Percentiles rank a stretch among this genome's conserved stretches.
Conservation (phyloP, 2,888 invertebrate species). For the Brenthis hecate region DNA sequence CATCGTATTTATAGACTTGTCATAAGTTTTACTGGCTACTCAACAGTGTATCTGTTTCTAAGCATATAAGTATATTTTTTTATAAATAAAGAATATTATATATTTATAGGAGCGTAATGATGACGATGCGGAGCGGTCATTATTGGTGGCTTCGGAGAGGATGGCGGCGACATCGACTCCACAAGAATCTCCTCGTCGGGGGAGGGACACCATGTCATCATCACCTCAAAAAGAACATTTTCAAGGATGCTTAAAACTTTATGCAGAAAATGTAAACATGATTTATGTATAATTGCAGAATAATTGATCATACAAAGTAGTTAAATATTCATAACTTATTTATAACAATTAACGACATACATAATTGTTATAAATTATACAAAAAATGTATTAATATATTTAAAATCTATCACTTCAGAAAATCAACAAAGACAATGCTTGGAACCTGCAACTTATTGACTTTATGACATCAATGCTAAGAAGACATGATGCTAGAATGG, state of each 20-base stretch:
- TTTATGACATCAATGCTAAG: conserved; percentile 90
- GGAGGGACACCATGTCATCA: conserved; percentile 64
- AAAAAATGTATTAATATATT: background rate
- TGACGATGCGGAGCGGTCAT: conserved; percentile 84
- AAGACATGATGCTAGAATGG: conserved; percentile 86
- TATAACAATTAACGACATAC: background rate
- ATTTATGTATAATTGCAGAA: background rate
- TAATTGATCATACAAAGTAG: background rate
- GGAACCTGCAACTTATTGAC: conserved; percentile 93
- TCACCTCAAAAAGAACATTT: conserved; percentile 86
- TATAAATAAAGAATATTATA: background rate
- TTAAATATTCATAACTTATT: background rate
- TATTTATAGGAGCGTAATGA: conserved; percentile 75
- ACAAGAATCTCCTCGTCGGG: conserved; percentile 52
- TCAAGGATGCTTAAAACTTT: conserved; percentile 89
- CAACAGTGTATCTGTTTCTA: too few relatives aligned
- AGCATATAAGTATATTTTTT: background rate
- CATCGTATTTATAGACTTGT: too few relatives aligned
- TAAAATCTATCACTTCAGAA: conserved; percentile 80
- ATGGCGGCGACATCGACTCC: conserved; percentile 69
- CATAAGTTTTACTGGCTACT: too few relatives aligned
- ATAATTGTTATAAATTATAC: background rate
- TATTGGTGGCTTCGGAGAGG: conserved; percentile 72
- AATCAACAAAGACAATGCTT: conserved; percentile 94
- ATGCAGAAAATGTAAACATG: conserved; percentile 86